phyloP scores from a whole-genome alignment of 2,888 invertebrate species.

The Deroplatys truncata region DNA sequence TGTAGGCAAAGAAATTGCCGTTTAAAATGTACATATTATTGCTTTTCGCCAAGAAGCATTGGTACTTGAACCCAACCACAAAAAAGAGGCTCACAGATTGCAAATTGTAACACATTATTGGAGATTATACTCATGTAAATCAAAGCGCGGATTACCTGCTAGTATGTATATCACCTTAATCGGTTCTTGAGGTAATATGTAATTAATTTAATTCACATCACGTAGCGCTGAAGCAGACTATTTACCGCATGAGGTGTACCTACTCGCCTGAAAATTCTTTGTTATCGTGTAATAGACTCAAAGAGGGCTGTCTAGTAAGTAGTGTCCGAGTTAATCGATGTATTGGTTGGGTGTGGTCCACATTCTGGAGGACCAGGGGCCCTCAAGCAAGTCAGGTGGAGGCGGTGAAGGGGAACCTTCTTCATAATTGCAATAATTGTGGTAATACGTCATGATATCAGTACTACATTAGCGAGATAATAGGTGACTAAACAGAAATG shows the following conservation, averaged over 20 bases:
- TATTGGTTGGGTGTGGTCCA: not conserved
- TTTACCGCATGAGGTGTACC: not conserved
- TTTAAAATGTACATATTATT: too few species aligned
- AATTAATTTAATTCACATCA: not conserved
- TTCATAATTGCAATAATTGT: not conserved
- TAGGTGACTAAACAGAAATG: not conserved
- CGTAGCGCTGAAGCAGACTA: not conserved
- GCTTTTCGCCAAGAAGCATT: too few species aligned
- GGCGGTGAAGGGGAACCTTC: not conserved
- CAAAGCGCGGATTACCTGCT: too few species aligned
- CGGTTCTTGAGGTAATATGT: too few species aligned
- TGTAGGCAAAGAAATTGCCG: too few species aligned
- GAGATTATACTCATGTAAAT: too few species aligned
- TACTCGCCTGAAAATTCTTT: not conserved
- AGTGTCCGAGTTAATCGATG: not conserved
- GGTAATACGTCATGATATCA: not conserved
- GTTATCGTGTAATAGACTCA: not conserved
- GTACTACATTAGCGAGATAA: not conserved
- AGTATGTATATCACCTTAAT: too few species aligned
- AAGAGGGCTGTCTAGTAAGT: not conserved
- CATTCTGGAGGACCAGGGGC: not conserved
- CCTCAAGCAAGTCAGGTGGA: not conserved
- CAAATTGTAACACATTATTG: too few species aligned
- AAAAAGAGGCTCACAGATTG: too few species aligned
- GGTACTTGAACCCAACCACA: too few species aligned